Evolutionary conservation across 1,140 invertebrate species (phyloP).

Genomic region (Anoplolepis gracilipes): DNA sequence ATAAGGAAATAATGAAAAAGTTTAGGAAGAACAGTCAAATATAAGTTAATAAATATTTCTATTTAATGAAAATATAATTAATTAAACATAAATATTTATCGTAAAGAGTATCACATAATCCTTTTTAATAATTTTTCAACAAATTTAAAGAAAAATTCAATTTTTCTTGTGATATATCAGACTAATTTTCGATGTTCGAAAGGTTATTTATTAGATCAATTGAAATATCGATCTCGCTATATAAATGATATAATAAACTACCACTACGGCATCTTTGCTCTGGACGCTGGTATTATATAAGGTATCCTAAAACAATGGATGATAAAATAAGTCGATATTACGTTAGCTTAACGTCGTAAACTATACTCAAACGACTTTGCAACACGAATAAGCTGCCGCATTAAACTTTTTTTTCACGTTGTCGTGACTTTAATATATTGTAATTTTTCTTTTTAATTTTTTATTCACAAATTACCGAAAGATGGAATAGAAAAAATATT

Average conservation of each 20-base stretch:
- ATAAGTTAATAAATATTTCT: background rate
- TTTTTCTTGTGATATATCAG: background rate
- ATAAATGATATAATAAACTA: background rate
- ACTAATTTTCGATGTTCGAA: background rate
- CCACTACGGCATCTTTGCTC: background rate
- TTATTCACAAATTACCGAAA: background rate
- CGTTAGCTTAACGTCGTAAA: constrained; percentile 35
- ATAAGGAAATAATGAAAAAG: background rate
- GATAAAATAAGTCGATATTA: constrained; percentile 60
- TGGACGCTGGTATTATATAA: background rate
- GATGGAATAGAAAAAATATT: background rate
- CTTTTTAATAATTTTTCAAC: background rate
- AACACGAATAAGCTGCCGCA: background rate
- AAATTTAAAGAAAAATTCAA: background rate
- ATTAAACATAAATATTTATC: background rate
- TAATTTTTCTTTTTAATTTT: background rate
- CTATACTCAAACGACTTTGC: background rate
- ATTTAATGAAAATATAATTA: background rate
- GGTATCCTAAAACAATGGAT: constrained; percentile 53
- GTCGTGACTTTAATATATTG: background rate
- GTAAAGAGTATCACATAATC: background rate
- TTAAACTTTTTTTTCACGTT: constrained; percentile 10
- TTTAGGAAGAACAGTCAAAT: background rate
- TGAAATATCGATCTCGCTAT: background rate
- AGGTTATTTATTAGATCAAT: background rate